These are phyloP conservation scores for Pseudomyrmex pallidus DNA, from an alignment of 1,140 invertebrate species.

Conservation along the genomic window DNA sequence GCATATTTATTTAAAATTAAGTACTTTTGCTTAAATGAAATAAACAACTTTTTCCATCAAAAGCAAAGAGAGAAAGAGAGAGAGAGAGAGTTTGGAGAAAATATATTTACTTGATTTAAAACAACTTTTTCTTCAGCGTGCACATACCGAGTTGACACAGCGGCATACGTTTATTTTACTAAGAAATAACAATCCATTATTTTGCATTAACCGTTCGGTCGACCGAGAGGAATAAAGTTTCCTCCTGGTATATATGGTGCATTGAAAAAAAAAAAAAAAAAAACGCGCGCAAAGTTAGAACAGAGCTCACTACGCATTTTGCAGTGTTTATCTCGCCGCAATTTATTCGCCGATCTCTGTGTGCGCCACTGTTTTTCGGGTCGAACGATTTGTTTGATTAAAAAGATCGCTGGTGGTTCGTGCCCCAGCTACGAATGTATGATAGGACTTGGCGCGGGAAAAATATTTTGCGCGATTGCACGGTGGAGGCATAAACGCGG, in stretches of 20 bases:
- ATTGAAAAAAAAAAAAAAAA: not conserved
- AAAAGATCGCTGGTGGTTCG: constrained; percentile 63
- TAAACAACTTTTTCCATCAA: too few species aligned
- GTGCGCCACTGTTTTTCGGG: constrained; percentile 41
- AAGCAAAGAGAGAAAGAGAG: too few species aligned
- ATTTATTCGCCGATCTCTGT: constrained; percentile 64
- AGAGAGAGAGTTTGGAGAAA: too few species aligned
- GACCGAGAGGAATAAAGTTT: constrained; percentile 21
- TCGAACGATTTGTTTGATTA: constrained; percentile 68
- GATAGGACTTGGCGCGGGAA: constrained; percentile 61
- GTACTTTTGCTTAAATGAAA: too few species aligned
- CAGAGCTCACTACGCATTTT: constrained; percentile 33
- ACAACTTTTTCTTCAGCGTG: not conserved
- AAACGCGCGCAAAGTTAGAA: not conserved
- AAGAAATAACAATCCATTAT: constrained; percentile 22
- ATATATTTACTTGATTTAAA: too few species aligned
- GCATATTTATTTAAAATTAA: too few species aligned
- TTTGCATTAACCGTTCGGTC: constrained; percentile 9
- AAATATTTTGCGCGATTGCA: constrained; percentile 64
- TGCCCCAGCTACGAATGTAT: constrained; percentile 29
- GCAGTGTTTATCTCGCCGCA: constrained; percentile 62
- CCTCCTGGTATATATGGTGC: not conserved
- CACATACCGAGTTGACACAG: not conserved
- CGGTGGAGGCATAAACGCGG: constrained; percentile 14
- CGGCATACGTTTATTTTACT: constrained; percentile 7